These are phyloP conservation scores for Watsonalla cultraria DNA, from an alignment of 2,888 invertebrate genomes.

Conservation along the genomic window DNA sequence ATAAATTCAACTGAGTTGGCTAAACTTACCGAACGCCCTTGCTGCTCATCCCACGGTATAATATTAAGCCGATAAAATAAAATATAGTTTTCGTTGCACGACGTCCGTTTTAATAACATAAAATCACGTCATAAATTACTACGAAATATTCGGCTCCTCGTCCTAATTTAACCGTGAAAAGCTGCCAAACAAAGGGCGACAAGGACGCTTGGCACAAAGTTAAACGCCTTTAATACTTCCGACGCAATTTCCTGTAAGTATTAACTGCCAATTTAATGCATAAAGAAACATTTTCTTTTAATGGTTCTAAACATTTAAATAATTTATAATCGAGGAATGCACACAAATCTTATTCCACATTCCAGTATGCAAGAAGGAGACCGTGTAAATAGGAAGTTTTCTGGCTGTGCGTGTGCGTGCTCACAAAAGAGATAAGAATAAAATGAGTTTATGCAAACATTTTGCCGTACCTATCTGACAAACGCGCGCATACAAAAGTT, in stretches of 20 bases:
- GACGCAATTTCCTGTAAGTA: conserved; percentile 48
- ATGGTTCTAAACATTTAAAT: background rate
- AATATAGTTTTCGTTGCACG: conserved; percentile 58
- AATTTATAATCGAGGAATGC: background rate
- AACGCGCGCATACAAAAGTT: conserved; percentile 23
- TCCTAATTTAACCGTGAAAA: conserved; percentile 54
- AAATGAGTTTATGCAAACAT: conserved; percentile 40
- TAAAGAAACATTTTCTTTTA: conserved; percentile 45
- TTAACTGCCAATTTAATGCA: conserved; percentile 55
- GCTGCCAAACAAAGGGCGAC: conserved; percentile 58
- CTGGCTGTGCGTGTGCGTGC: conserved; percentile 27
- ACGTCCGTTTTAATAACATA: conserved; percentile 64
- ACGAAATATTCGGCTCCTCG: conserved; percentile 52
- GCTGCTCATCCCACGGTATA: conserved; percentile 62
- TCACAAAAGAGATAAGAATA: conserved; percentile 40
- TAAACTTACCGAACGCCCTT: conserved; percentile 57
- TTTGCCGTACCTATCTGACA: conserved; percentile 27
- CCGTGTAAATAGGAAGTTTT: conserved; percentile 32
- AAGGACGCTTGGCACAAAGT: conserved; percentile 48
- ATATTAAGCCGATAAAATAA: conserved; percentile 75
- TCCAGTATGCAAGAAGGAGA: conserved; percentile 30
- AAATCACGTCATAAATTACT: conserved; percentile 67
- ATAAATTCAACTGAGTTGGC: conserved; percentile 67
- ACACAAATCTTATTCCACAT: conserved; percentile 2
- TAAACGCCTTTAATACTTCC: conserved; percentile 58